Conservation (phyloP, 2,113 vertebrate species). For the Oryzias celebensis region DNA sequence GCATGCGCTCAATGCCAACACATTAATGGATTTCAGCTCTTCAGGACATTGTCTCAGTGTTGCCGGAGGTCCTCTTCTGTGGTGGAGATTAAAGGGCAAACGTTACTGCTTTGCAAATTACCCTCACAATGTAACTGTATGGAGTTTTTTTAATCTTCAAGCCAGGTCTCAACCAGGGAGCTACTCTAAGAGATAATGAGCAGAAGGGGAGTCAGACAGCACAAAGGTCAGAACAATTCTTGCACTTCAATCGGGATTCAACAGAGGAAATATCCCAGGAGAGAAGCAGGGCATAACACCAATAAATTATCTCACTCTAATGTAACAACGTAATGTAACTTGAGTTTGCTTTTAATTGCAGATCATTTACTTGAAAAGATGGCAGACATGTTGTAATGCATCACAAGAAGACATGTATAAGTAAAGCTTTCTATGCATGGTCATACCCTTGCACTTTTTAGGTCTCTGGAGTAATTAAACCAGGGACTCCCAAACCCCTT, state of each 20-base stretch:
- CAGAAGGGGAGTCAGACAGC: constrained; percentile 9
- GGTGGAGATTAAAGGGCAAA: constrained; percentile 52
- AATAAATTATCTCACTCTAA: constrained; percentile 33
- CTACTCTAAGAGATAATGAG: constrained; percentile 39
- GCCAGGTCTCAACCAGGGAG: constrained; percentile 17
- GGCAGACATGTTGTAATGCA: constrained; percentile 35
- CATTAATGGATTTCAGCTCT: not conserved
- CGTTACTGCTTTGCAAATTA: constrained; percentile 36
- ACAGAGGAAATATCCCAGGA: constrained; percentile 19
- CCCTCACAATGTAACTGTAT: constrained; percentile 29
- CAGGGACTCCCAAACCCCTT: constrained; percentile 7
- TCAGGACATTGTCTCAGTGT: not conserved
- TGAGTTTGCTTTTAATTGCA: constrained; percentile 22
- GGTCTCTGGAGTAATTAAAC: constrained; percentile 49
- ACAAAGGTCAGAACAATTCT: constrained; percentile 8
- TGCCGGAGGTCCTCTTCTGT: constrained; percentile 13
- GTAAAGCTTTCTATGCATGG: constrained; percentile 42
- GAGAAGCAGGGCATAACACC: constrained; percentile 20
- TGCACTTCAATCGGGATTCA: constrained; percentile 20
- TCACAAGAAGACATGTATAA: constrained; percentile 38
- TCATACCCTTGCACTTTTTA: constrained; percentile 49
- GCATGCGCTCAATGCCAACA: not conserved
- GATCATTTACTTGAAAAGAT: constrained; percentile 36
- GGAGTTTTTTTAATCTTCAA: constrained; percentile 37
- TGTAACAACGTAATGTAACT: not conserved